Evolutionary conservation across 2,797 vertebrate species (phyloP).

Genomic region (Champsocephalus gunnari): DNA sequence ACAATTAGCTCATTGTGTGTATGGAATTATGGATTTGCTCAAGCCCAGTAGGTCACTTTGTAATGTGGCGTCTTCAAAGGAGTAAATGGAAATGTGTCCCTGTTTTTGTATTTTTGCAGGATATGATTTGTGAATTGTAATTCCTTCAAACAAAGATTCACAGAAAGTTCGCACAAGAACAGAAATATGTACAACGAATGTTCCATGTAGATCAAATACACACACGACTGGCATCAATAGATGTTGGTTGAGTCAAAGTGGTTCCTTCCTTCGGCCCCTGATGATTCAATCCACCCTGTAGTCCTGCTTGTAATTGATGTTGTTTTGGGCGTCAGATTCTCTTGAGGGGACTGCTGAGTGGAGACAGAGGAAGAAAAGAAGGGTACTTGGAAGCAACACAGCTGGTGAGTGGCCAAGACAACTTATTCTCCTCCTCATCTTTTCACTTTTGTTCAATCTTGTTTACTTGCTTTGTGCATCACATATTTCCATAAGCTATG

Average conservation of each 20-base stretch:
- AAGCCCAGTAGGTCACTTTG: constrained; percentile 4
- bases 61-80: constrained; percentile 2
- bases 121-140: neutral
- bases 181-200: constrained; percentile 1
- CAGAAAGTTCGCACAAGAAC: neutral
- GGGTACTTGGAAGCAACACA: constrained; percentile 46
- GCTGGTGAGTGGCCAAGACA: constrained; percentile 65
- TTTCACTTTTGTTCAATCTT: constrained; percentile 11
- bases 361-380: constrained; percentile 68
- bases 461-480: constrained; percentile 21
- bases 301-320: constrained; percentile 29
- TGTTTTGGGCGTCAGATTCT: constrained; percentile 60
- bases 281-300: constrained; percentile 28
- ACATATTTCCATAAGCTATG: constrained; percentile 13
- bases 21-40: neutral
- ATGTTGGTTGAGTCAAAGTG: constrained; percentile 9
- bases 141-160: neutral
- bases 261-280: constrained; percentile 16
- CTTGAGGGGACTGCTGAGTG: constrained; percentile 29
- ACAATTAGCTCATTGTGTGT: neutral
- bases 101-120: too few relatives aligned
- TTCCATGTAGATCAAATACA: constrained; percentile 1
- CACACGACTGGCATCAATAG: constrained; percentile 31
- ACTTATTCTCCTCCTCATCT: constrained; percentile 27
- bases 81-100: neutral